phyloP scores from a whole-genome alignment of 2,113 vertebrate species.

The Anguilla rostrata region DNA sequence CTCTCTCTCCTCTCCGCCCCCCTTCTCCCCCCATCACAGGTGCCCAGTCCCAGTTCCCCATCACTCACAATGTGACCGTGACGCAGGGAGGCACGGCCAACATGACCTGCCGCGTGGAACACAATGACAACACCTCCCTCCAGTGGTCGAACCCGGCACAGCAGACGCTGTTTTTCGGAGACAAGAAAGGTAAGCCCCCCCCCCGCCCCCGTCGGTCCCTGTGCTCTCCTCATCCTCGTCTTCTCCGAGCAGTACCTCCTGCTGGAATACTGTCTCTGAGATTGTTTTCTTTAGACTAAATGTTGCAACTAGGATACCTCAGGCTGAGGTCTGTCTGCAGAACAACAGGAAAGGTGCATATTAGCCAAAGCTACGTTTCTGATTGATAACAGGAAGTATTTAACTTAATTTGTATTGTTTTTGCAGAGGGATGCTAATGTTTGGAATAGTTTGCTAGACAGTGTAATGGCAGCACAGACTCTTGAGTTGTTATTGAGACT shows the following conservation, averaged over 20 bases:
- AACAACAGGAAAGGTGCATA: background rate
- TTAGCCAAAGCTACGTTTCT: background rate
- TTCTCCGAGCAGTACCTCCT: background rate
- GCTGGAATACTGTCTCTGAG: background rate
- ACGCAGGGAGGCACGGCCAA: constrained; percentile 91
- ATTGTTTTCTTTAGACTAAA: background rate
- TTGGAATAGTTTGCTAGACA: background rate
- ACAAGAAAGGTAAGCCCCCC: constrained; percentile 93
- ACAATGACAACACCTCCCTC: constrained; percentile 99
- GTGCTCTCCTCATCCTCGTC: background rate
- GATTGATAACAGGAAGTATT: background rate
- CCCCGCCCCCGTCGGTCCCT: background rate
- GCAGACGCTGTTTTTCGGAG: constrained; percentile 97
- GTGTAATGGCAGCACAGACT: background rate
- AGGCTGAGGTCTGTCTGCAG: background rate
- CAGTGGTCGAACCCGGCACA: constrained; percentile 99
- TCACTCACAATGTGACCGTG: constrained; percentile 93
- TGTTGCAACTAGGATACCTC: background rate
- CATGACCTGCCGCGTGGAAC: constrained; percentile 98
- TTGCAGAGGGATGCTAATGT: background rate
- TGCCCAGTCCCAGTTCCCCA: constrained; percentile 90
- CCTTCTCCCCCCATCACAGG: constrained; percentile 62
- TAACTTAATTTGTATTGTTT: background rate
- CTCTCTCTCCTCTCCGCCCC: background rate
- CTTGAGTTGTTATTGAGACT: background rate